Base-by-base conservation (phyloP, 1,140 invertebrate genomes). In the Mamestra configurata region DNA sequence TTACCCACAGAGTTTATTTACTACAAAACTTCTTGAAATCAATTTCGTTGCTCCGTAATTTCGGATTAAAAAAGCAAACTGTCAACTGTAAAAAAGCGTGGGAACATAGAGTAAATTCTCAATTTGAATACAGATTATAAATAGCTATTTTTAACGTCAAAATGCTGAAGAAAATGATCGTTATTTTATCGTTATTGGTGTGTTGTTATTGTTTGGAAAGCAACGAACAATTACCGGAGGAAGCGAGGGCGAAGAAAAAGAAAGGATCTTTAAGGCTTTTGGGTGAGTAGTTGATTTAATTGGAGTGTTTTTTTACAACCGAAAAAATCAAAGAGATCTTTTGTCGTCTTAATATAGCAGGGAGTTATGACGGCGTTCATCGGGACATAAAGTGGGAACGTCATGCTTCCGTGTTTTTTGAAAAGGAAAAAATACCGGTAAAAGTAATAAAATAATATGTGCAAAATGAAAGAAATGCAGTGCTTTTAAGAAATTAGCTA, bases 211-310 rank as follows among this genome's bases (percentile, higher is more conserved):
- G 91, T 77, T 79, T 86, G 40, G 91, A 91, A 43, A 86, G 78
- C 37, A 89, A 84, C 79, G 86, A 88, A 20, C 76, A 90, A 43
- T 40, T 84, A 8, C 15, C 82, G 7, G 88, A 89, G 51, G 92
- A 94, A 61, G 79, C 85, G 8, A 90, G 92, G 77, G 92, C 92
- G 3, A 93, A 91, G 72, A 94, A 91, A 84, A 92, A 92, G 71
- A 94, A 89, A 68, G 79, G 79, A 73, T 80, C 88, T 15, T 75
- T 85, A 15, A 88, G 86, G 64, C 77, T 93, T 11, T 82, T 92
- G 66, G 88, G 92, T 93, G 80, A 91, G 91, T 89, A 43, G 49
- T 71, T 57, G 22, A 66, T 57, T 51, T 64, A 40, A 57, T 43
- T 75, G 53, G 35, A 43, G 71, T 75, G 53, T 75, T 75, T 75